A percentile compares a stretch with the other conserved stretches of the same genome.
Evolutionary conservation across 2,888 invertebrate genomes (phyloP).

Genomic region (Leptothorax acervorum): DNA sequence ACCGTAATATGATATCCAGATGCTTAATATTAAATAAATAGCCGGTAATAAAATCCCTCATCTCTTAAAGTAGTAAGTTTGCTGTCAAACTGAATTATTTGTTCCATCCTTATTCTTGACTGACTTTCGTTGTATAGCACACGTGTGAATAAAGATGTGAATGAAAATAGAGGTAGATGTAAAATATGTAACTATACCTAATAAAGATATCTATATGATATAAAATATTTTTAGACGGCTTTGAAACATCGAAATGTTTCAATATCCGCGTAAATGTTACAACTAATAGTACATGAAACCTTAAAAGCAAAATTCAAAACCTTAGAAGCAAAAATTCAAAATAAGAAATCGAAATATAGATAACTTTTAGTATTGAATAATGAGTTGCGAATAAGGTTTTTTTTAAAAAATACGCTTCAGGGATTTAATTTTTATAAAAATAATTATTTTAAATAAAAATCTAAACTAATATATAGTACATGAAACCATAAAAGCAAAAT

Average conservation of each 20-base stretch:
- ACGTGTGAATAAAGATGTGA: background rate
- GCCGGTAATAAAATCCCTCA: background rate
- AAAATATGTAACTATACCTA: background rate
- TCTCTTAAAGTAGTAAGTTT: background rate
- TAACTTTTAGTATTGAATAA: background rate
- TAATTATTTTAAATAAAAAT: background rate
- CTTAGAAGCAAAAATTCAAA: background rate
- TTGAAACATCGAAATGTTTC: background rate
- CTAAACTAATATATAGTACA: background rate
- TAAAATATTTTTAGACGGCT: background rate
- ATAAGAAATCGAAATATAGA: background rate
- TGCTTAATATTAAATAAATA: slow-evolving; percentile 18
- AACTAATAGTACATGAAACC: background rate
- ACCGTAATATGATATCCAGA: slow-evolving; percentile 20
- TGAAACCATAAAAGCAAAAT: background rate
- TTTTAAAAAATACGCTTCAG: background rate
- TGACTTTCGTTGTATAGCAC: background rate
- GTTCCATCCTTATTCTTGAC: background rate
- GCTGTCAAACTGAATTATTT: slow-evolving; percentile 6
- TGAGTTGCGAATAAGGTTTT: background rate
- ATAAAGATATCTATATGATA: background rate
- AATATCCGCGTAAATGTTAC: background rate
- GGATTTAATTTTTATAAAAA: background rate
- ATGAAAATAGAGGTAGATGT: background rate
- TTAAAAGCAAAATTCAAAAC: background rate